phyloP scores from a whole-genome alignment of 2,113 vertebrate species.

The Cryptotis parvus region DNA sequence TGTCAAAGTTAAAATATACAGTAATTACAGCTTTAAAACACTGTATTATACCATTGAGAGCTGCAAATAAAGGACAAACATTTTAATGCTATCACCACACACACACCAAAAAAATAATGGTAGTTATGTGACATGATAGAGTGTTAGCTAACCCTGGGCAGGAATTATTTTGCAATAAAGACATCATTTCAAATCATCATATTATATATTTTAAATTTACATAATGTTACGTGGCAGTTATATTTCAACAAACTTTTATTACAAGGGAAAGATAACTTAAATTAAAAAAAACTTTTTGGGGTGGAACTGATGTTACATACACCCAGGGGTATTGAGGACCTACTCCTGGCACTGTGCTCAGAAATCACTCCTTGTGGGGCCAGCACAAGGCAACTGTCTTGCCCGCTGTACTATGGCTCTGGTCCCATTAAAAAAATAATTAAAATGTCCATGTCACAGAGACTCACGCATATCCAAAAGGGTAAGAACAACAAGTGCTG shows the following conservation, averaged over 20 bases:
- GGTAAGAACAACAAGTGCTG: too few relatives aligned
- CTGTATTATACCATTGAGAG: background rate
- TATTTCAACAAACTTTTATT: slow-evolving; percentile 2
- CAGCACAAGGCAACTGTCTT: too few relatives aligned
- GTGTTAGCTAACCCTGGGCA: background rate
- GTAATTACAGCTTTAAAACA: background rate
- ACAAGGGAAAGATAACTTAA: too few relatives aligned
- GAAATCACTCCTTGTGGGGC: too few relatives aligned
- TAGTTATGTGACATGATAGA: background rate
- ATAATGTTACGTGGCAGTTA: background rate
- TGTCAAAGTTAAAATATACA: background rate
- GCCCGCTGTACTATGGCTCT: background rate
- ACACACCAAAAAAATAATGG: background rate
- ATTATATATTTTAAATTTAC: background rate
- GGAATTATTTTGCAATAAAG: background rate
- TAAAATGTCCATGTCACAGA: background rate
- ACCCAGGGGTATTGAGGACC: too few relatives aligned
- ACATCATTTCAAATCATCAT: background rate
- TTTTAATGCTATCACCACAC: background rate
- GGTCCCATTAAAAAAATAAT: background rate
- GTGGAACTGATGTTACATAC: too few relatives aligned
- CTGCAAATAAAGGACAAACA: background rate
- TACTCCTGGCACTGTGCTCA: too few relatives aligned
- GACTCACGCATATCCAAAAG: too few relatives aligned
- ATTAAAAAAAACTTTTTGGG: too few relatives aligned